Evolutionary conservation across 2,797 vertebrate species (phyloP), one percentile per base, ranked within the genome.

Genomic region (Onychomys torridus): DNA sequence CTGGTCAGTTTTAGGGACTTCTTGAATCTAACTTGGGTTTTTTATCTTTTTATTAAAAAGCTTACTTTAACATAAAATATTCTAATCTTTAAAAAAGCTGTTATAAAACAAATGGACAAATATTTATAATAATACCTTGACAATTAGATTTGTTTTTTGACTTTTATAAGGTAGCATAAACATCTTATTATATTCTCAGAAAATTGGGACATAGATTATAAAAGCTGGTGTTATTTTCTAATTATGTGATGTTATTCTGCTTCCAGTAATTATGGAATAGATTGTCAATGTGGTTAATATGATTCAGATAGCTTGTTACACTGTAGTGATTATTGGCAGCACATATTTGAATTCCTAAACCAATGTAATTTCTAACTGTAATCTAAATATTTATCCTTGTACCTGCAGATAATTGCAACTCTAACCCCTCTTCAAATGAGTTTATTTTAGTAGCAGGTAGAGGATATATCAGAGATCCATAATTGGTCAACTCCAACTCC

Each of bases 101-200:
- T 52, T 34, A 78, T 3, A 52, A 4, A 78, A 78, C 27, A 78
- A 34, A 52, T 52, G 29, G 29, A 16, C 55, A 90, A 84, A 4
- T 91, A 59, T 59, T 65, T 75, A 57, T 79, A 61, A 65, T 87
- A 19, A 69, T 37, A 81, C 12, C 13, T 52, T 76, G 76, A 79
- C 21, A 77, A 77, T 95, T 94, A 91, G 16, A 21, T 89, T 40
- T 78, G 23, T 2, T 87, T 90, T 82, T 92, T 65, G 57, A 69
- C 92, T 89, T 94, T 93, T 27, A 14, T 90, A 43, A 75, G n/a
- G 23, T 29, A 10, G n/a, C 23, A 61, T 17, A 61, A 16, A 25
- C 19, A n/a, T 79, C 91, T 93, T 73, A 95, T 91, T 94, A 73
- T 71, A 77, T 81, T 87, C 37, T 11, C 21, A 93, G 73, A 93